Evolutionary conservation across 2,888 invertebrate genomes (phyloP), one percentile per base, ranked within the genome.

Genomic region (Altica lythri): DNA sequence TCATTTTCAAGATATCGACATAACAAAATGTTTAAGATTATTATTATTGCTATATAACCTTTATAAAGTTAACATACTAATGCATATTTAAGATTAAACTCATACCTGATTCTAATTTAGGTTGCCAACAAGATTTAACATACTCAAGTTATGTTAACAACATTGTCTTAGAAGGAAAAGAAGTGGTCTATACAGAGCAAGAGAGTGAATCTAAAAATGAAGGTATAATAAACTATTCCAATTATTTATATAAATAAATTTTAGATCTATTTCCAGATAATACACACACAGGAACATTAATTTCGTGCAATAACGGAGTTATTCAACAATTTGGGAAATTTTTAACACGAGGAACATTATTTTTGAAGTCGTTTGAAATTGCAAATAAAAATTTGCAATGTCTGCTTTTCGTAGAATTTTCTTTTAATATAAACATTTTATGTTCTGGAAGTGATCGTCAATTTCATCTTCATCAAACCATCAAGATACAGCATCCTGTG

Each of bases 301-400:
- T 63, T 12, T 43, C 48, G 16, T 58, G 49, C 22, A 29, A 56
- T 1, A 32, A 49, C 12, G 51, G 46, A 14, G n/a, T 29, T 2
- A 53, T 47, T 2, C 34, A 27, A 14, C 45, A 55, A 17, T 22
- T 30, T 13, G 22, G 49, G 5, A 45, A 50, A 2, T 63, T 69
- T 38, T 32, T 46, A 4, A 66, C 63, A 25, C 68, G 66, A 47
- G 67, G 65, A 10, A 70, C 71, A 1, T 51, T 40, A 38, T 61
- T 51, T 29, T 60, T 68, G 2, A 60, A 62, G 12, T 63, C 68
- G 2, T 65, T 73, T 37, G 37, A 55, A 18, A 18, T 68, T 27
- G 64, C 66, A 5, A 46, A 47, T 10, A 43, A 50, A 17, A 55
- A 63, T n/a, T 60, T 62, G 44, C 45, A 58, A n/a, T 74, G 72